Evolutionary conservation across 2,888 invertebrate species (phyloP), one percentile per base, ranked within the genome.

Genomic region (Phengaris arion): DNA sequence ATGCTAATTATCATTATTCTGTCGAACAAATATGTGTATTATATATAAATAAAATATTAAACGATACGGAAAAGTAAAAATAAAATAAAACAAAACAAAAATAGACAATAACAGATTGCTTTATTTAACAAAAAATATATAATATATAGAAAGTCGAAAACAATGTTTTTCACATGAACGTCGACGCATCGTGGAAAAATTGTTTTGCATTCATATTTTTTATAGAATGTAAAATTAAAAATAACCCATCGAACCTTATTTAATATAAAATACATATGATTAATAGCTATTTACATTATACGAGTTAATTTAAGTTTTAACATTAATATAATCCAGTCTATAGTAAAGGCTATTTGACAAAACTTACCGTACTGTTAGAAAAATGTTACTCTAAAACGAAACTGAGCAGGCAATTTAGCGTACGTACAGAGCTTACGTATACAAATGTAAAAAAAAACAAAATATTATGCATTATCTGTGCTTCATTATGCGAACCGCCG

Each of bases 111-210:
- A 93, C 93, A 92, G 90, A 90, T 92, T 93, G 92, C 91, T 93
- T 93, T 93, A 93, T 93, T 93, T 93, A 93, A 93, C 93, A 93
- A 93, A 93, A 93, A 93, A 93, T 92, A 93, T 92, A 93, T 92
- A 92, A 91, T 91, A 92, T 93, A 92, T 90, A 91, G 88, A 91
- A 89, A 89, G 83, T 80, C 78, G 86, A 88, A 93, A 92, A 92
- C 91, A 89, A 89, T 80, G 85, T 87, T 90, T 90, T 90, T 85
- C 90, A 92, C 90, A 86, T 88, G 87, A 87, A 85, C 84, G 83
- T 84, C 87, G 86, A 85, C 78, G 77, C 87, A 86, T 85, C 81
- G 87, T 89, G 89, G 87, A 91, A 92, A 92, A 90, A 79, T 81
- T 89, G 90, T 88, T 91, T 90, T 82, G 80, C 81, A 81, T 83